Evolutionary conservation across 2,888 invertebrate species (phyloP).

Genomic region (Mechanitis messenoides): DNA sequence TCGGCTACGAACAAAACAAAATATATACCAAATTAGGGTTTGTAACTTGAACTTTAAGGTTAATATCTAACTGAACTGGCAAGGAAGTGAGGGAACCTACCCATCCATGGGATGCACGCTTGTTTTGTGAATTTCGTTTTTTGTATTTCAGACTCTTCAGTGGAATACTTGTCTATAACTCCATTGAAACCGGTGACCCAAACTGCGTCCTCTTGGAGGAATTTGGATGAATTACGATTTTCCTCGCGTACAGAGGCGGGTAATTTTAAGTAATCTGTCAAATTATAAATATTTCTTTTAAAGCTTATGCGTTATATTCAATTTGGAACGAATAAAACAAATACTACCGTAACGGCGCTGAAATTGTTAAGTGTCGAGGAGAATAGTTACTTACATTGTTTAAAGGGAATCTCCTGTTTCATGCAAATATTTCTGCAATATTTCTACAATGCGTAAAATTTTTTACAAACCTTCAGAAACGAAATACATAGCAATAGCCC

Average conservation of each 20-base stretch:
- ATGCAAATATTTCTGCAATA: too few relatives aligned
- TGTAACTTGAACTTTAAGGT: neutral
- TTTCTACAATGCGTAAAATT: too few relatives aligned
- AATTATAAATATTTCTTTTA: neutral
- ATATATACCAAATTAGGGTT: too few relatives aligned
- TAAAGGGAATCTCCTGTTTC: too few relatives aligned
- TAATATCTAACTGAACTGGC: too few relatives aligned
- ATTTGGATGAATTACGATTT: constrained; percentile 7
- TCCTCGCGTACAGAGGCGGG: constrained; percentile 16
- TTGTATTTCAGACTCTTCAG: constrained; percentile 27
- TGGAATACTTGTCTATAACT: constrained; percentile 33
- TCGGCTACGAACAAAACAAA: too few relatives aligned
- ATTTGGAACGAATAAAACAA: too few relatives aligned
- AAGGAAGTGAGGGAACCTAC: constrained; percentile 34
- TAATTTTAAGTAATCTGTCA: constrained; percentile 22
- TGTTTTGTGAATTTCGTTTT: constrained; percentile 44
- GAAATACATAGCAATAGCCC: constrained; percentile 37
- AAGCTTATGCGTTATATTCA: too few relatives aligned
- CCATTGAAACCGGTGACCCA: constrained; percentile 40
- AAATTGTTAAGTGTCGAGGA: too few relatives aligned
- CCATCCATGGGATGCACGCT: constrained; percentile 58
- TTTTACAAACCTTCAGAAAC: constrained; percentile 28
- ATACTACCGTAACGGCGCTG: too few relatives aligned
- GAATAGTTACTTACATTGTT: too few relatives aligned
- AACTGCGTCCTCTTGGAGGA: constrained; percentile 33